These are phyloP conservation scores for Nebria salina DNA, from an alignment of 2,888 invertebrate species.

Conservation along the genomic window DNA sequence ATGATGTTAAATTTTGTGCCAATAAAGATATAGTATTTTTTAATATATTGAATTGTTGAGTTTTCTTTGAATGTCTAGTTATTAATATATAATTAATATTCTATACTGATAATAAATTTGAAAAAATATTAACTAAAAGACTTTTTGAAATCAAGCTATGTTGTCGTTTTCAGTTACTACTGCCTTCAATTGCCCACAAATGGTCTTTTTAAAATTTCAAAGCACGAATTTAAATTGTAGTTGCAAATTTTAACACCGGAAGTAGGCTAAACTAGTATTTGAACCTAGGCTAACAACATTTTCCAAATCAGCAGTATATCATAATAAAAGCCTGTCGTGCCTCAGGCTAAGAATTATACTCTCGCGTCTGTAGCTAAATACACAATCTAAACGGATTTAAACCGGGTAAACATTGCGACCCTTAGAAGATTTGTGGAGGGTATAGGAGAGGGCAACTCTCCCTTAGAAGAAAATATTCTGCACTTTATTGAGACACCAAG, in stretches of 20 bases:
- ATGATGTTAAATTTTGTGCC: too few relatives aligned
- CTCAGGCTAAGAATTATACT: conserved; percentile 15
- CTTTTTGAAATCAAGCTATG: too few relatives aligned
- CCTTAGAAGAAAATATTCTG: background rate
- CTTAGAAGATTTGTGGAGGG: background rate
- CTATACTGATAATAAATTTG: too few relatives aligned
- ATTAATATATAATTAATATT: too few relatives aligned
- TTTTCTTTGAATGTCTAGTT: too few relatives aligned
- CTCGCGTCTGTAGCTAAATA: conserved; percentile 34
- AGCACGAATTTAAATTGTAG: background rate
- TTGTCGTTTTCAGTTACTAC: too few relatives aligned
- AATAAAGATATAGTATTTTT: too few relatives aligned
- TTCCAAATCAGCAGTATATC: conserved; percentile 42
- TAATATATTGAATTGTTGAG: too few relatives aligned
- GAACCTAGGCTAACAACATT: conserved; percentile 30
- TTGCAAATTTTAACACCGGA: background rate
- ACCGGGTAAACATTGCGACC: conserved; percentile 33
- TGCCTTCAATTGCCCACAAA: too few relatives aligned
- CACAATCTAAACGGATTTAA: conserved; percentile 45
- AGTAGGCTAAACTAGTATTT: background rate
- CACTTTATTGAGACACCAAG: conserved; percentile 4
- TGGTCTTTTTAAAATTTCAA: background rate
- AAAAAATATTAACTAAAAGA: too few relatives aligned
- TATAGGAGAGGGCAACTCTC: background rate
- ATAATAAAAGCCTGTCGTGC: conserved; percentile 28